Evolutionary conservation across 1,140 invertebrate species (phyloP), one percentile per base, ranked within the genome.

Genomic region (Orussus abietinus): DNA sequence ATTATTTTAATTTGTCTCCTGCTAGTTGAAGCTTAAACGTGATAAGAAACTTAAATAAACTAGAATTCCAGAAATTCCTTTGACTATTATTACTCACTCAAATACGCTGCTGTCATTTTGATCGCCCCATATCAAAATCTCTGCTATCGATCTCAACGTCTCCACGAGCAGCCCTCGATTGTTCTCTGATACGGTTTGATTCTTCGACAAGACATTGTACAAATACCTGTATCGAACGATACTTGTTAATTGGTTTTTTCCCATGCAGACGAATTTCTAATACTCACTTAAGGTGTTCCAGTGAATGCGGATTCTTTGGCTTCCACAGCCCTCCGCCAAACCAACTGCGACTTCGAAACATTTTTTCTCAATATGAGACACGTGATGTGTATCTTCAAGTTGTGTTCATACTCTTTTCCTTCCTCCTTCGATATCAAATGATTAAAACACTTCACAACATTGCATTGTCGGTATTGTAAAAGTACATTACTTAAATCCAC

Each of bases 91-190:
- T 49, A 81, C 88, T 85, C 80, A 98, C 96, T 99, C 96, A 78
- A 99, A 99, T 19, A 99, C 95, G 46, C 92, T 89, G 47, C 92
- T 93, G 70, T 98, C 97, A 84, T 99, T 99, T 76, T 99, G 96
- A 76, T 99, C 97, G 17, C 97, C 96, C 96, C 97, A 99, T 65
- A 99, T 99, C 6, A 99, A 76, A 64, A 99, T 99, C 77, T 99
- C 96, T 13, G 96, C 93, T 59, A 99, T 98, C 25, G 92, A 96
- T 51, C 95, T 78, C 34, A 99, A 72, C 1, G 93, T 97, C 75
- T 99, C 96, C 9, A 99, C 95, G n/a, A 99, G 72, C 10, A 98
- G 77, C 17, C 90, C 86, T 53, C 90, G 80, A 66, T 99, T 99
- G 53, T 86, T 85, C 57, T 99, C 96, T 10, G 90, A 94, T 0